Conservation (phyloP, 2,113 vertebrate species). For the Microcebus ravelobensis region DNA sequence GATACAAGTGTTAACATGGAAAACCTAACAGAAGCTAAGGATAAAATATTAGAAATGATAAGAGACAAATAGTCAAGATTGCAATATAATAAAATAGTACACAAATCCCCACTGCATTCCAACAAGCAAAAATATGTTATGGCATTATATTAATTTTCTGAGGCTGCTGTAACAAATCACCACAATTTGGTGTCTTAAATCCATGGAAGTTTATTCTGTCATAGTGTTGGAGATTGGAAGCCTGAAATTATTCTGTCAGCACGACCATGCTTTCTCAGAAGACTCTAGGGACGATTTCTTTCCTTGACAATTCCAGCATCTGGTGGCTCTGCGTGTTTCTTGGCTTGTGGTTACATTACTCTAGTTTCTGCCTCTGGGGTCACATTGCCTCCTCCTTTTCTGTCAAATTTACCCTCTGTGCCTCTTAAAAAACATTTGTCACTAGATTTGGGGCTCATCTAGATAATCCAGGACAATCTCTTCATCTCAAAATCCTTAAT, state of each 20-base stretch:
- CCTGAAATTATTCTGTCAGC: not conserved
- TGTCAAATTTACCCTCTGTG: not conserved
- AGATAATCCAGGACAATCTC: not conserved
- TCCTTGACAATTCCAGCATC: not conserved
- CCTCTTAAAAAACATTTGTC: not conserved
- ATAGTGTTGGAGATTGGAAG: not conserved
- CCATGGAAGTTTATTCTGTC: not conserved
- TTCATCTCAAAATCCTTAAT: not conserved
- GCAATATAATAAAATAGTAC: not conserved
- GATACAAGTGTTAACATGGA: not conserved
- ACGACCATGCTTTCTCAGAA: not conserved
- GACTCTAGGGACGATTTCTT: fast-evolving
- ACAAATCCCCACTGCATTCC: not conserved
- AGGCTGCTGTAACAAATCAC: not conserved
- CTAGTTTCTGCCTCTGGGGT: not conserved
- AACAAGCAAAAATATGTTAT: not conserved
- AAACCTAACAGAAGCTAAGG: not conserved
- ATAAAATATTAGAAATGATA: not conserved
- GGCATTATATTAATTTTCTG: not conserved
- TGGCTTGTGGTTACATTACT: not conserved
- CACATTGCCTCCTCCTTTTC: not conserved
- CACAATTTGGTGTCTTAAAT: not conserved
- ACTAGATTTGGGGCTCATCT: not conserved
- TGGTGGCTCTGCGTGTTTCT: fast-evolving
- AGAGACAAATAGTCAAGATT: not conserved